These are phyloP conservation scores for Coendou prehensilis DNA, from an alignment of 2,797 vertebrate genomes.

Conservation along the genomic window DNA sequence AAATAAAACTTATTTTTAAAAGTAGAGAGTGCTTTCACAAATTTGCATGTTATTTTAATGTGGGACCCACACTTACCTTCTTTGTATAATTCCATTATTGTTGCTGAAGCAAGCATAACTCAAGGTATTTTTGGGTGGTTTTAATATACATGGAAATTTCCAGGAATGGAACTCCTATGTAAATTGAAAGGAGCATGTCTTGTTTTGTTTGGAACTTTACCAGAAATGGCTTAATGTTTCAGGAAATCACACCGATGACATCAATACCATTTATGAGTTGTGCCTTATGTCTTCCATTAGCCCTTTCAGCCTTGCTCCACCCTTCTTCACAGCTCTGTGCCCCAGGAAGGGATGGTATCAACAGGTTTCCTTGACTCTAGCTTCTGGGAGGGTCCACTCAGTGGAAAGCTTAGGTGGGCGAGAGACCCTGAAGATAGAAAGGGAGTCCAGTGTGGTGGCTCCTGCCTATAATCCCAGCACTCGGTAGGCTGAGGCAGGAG, in stretches of 20 bases:
- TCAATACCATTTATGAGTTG: constrained; percentile 71
- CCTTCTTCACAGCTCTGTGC: constrained; percentile 45
- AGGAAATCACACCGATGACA: constrained; percentile 72
- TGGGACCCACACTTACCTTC: neutral
- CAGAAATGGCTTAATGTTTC: constrained; percentile 80
- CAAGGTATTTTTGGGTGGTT: constrained; percentile 68
- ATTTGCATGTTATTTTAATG: constrained; percentile 23
- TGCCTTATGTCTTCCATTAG: constrained; percentile 66
- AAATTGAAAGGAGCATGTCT: constrained; percentile 72
- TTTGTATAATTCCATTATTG: constrained; percentile 62
- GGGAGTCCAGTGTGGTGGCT: neutral
- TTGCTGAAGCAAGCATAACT: constrained; percentile 69
- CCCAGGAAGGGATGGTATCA: neutral
- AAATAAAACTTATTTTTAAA: neutral
- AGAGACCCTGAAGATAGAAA: constrained; percentile 25
- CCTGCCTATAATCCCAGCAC: neutral
- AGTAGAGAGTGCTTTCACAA: constrained; percentile 35
- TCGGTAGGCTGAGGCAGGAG: neutral
- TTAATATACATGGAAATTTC: constrained; percentile 80
- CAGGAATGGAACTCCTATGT: constrained; percentile 75
- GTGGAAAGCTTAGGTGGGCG: neutral
- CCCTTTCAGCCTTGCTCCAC: constrained; percentile 43
- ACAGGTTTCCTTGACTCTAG: constrained; percentile 29
- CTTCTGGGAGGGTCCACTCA: constrained; percentile 28
- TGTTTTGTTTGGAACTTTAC: constrained; percentile 79